A percentile compares a stretch with the other conserved stretches of the same genome.
phyloP scores from a whole-genome alignment of 2,797 vertebrate species.

The Acrossocheilus wenchowensis region DNA sequence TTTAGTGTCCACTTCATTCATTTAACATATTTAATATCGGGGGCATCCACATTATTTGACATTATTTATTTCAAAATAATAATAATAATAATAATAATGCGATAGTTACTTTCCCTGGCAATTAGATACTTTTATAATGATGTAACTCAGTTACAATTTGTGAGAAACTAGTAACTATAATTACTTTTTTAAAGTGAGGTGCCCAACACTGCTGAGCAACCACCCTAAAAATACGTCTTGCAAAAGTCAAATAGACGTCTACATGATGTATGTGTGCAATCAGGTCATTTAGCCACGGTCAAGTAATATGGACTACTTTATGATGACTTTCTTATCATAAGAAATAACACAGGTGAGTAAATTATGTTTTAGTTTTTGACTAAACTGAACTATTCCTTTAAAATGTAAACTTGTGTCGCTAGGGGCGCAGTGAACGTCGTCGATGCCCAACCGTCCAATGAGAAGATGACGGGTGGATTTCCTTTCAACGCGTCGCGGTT shows the following conservation, averaged over 20 bases:
- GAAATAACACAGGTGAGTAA: neutral
- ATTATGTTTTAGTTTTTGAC: neutral
- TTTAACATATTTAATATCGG: too few relatives aligned
- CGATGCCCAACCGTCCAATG: slow-evolving; percentile 26
- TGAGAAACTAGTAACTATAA: too few relatives aligned
- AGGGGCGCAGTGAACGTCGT: neutral
- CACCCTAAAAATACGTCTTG: neutral
- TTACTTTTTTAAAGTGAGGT: too few relatives aligned
- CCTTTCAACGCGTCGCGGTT: neutral
- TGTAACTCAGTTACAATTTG: too few relatives aligned
- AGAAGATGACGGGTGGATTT: slow-evolving; percentile 32
- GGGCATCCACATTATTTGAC: too few relatives aligned
- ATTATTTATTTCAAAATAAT: too few relatives aligned
- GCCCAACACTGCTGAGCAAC: neutral
- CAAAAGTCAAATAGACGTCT: too few relatives aligned
- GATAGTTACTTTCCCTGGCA: too few relatives aligned
- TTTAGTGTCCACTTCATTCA: too few relatives aligned
- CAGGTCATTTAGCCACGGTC: neutral
- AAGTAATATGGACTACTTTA: neutral
- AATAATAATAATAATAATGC: too few relatives aligned
- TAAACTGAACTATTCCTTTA: neutral
- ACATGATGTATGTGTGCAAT: neutral
- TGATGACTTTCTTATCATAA: neutral
- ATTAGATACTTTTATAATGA: too few relatives aligned
- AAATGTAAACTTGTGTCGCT: neutral